A percentile compares a stretch with the other conserved stretches of the same genome.
These are phyloP conservation scores for Sebastes hubbsi DNA, from an alignment of 2,797 vertebrate species.

Conservation along the genomic window DNA sequence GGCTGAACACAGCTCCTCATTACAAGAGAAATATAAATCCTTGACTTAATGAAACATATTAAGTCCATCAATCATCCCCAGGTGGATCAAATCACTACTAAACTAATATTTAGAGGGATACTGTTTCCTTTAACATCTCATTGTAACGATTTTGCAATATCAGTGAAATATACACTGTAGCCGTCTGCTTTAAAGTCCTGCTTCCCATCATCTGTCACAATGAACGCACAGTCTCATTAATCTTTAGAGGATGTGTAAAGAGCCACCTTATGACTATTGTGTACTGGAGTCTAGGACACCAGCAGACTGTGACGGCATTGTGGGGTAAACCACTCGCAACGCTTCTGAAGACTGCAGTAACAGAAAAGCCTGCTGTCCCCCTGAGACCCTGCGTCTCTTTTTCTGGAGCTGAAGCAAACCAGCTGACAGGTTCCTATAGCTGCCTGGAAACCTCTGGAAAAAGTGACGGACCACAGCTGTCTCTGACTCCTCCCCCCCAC, in stretches of 20 bases:
- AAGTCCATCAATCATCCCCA: constrained; percentile 58
- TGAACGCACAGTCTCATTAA: constrained; percentile 39
- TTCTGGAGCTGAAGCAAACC: constrained; percentile 40
- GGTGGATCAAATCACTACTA: constrained; percentile 42
- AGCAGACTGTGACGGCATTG: constrained; percentile 45
- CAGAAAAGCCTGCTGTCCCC: constrained; percentile 59
- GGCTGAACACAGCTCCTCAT: constrained; percentile 35
- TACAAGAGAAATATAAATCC: constrained; percentile 53
- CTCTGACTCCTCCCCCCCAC: not conserved
- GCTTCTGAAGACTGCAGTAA: constrained; percentile 44
- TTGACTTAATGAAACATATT: constrained; percentile 60
- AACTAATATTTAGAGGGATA: constrained; percentile 46
- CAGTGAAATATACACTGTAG: constrained; percentile 7
- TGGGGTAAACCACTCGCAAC: constrained; percentile 40
- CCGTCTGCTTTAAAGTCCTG: constrained; percentile 14
- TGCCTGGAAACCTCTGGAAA: constrained; percentile 55
- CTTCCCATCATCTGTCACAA: constrained; percentile 40
- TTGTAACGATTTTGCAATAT: constrained; percentile 27
- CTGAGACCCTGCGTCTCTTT: constrained; percentile 48
- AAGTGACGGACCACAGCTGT: constrained; percentile 62
- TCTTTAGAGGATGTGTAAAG: constrained; percentile 37
- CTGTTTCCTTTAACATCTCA: constrained; percentile 16
- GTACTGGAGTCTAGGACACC: constrained; percentile 44
- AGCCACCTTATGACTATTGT: constrained; percentile 31
- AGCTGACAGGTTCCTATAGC: constrained; percentile 58